Evolutionary conservation across 2,888 invertebrate genomes (phyloP).

Genomic region (Isotomurus palustris): DNA sequence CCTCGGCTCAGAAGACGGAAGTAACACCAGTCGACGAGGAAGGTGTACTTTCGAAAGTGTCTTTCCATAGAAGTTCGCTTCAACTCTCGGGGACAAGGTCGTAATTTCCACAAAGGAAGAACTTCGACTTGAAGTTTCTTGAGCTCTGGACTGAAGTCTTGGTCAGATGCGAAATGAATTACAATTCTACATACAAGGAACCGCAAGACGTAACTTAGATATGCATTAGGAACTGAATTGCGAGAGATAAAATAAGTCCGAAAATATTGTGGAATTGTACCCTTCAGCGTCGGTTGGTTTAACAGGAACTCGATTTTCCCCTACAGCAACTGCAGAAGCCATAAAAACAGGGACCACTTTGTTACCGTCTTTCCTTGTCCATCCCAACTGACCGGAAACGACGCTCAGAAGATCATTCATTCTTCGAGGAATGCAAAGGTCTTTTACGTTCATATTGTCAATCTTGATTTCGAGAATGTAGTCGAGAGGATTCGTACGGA

Average conservation of each 20-base stretch:
- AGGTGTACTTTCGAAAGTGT: slow-evolving; percentile 70
- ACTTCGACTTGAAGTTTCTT: slow-evolving; percentile 72
- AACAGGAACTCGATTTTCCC: slow-evolving; percentile 69
- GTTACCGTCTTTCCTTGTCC: slow-evolving; percentile 34
- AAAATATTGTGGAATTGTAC: slow-evolving; percentile 53
- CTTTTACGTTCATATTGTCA: slow-evolving; percentile 82
- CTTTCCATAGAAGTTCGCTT: slow-evolving; percentile 81
- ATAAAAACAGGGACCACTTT: slow-evolving; percentile 71
- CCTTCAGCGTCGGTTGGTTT: slow-evolving; percentile 82
- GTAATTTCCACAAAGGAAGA: slow-evolving; percentile 69
- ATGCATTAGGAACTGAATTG: too few relatives aligned
- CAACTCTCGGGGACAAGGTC: slow-evolving; percentile 73
- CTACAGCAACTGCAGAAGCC: slow-evolving; percentile 77
- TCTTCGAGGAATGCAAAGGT: slow-evolving; percentile 69
- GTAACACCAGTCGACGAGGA: slow-evolving; percentile 83
- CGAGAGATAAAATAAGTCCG: too few relatives aligned
- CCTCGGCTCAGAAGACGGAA: slow-evolving; percentile 59
- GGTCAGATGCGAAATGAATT: slow-evolving; percentile 71
- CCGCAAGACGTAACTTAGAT: too few relatives aligned
- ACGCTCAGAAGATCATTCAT: slow-evolving; percentile 72
- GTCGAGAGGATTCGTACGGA: slow-evolving; percentile 55
- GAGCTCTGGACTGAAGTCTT: slow-evolving; percentile 66
- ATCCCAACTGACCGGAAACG: slow-evolving; percentile 59
- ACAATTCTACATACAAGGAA: slow-evolving; percentile 70
- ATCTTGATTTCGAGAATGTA: slow-evolving; percentile 81